Evolutionary conservation across 1,140 invertebrate species (phyloP), one percentile per base, ranked within the genome.

Genomic region (Fopius arisanus): DNA sequence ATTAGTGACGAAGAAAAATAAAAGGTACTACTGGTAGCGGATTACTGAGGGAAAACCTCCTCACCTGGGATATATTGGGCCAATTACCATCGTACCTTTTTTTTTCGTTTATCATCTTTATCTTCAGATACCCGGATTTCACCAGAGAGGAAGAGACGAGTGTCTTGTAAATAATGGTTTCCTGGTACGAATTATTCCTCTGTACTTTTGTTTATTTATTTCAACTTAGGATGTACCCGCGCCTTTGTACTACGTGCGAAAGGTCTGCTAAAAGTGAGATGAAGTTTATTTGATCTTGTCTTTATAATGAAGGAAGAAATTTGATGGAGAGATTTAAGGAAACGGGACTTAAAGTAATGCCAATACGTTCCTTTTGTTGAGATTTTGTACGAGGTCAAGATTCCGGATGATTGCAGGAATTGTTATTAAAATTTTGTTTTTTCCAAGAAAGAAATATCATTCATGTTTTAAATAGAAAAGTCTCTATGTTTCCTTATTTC

Each of bases 151-250:
- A n/a, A n/a, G 16, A 23, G 67, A 21, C 65, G 51, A 54, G 51
- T 54, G 16, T 23, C 21, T 54, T 23, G 77, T 86, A 79, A 85
- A 83, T 81, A 85, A 86, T 85, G 83, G 83, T 82, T 84, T 83
- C 81, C 80, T 77, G 79, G 76, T 79, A 78, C 79, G 80, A 81
- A 82, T 85, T 81, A 85, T 81, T 85, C 83, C 84, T 84, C 51
- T 79, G 74, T 77, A 43, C 10, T 43, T 43, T 43, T 79, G 78
- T 80, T 71, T 77, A 43, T 65, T 16, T 67, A 59, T 43, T 51
- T 75, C 78, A 80, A 81, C 79, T 78, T 63, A 54, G 14, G 1
- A 37, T 16, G 62, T 63, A n/a, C n/a, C 76, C 76, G 69, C 14
- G 33, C 54, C 62, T 71, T 21, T 63, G 21, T 14, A n/a, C n/a